These are phyloP conservation scores for Passerculus sandwichensis DNA, from an alignment of 2,797 vertebrate genomes.

Conservation along the genomic window DNA sequence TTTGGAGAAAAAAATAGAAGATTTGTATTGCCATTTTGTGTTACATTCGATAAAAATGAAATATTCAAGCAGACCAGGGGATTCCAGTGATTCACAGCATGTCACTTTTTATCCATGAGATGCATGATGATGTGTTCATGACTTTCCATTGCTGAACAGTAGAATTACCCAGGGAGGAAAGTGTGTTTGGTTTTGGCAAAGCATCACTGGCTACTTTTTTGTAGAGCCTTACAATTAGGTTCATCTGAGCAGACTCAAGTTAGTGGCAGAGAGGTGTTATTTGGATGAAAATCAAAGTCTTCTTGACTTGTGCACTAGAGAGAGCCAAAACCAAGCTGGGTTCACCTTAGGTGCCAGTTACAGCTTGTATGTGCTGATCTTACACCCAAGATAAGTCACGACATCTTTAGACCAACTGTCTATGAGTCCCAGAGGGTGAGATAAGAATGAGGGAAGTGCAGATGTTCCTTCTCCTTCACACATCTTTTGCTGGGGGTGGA, in stretches of 20 bases:
- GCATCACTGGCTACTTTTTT: background rate
- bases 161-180: background rate
- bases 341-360: background rate
- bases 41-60: background rate
- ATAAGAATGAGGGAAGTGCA: slow-evolving; percentile 38
- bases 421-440: background rate
- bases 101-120: background rate
- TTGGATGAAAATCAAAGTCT: background rate
- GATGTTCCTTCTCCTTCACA: slow-evolving; percentile 55
- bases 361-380: background rate
- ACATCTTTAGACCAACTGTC: background rate
- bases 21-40: background rate
- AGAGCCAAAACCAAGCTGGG: background rate
- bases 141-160: slow-evolving; percentile 6
- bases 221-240: background rate
- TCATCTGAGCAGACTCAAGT: background rate
- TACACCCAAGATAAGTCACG: background rate
- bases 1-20: background rate
- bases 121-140: background rate
- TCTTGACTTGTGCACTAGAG: background rate
- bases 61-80: background rate
- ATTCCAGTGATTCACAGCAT: background rate
- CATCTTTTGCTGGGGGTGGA: slow-evolving; percentile 39
- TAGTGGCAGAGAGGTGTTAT: background rate
- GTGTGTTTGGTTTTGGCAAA: background rate